Conservation (phyloP, 2,888 invertebrate genomes). For the Ophioninae sp. region DNA sequence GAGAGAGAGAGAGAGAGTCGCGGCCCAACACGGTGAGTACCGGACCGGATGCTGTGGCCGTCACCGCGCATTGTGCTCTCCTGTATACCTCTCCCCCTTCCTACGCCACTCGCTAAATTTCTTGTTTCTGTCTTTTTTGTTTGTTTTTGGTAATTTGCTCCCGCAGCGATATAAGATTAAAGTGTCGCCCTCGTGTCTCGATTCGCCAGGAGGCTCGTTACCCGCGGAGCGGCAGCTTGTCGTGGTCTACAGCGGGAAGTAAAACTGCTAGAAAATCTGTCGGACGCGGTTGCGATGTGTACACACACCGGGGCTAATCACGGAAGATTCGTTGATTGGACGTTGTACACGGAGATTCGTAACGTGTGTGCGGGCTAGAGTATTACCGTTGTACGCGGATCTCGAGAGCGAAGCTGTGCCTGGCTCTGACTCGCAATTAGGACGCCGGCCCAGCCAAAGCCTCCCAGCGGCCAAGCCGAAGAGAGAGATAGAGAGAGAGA, state of each 20-base stretch:
- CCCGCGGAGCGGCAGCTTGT: not conserved
- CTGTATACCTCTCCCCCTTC: conserved; percentile 4
- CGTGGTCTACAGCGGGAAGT: not conserved
- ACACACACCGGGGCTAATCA: conserved; percentile 26
- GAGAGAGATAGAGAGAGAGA: conserved; percentile 31
- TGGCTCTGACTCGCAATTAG: conserved; percentile 61
- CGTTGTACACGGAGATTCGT: conserved; percentile 3
- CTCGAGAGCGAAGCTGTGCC: conserved; percentile 49
- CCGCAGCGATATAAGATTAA: conserved; percentile 48
- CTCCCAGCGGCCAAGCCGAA: conserved; percentile 31
- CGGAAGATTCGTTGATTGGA: conserved; percentile 45
- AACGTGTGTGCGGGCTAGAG: not conserved
- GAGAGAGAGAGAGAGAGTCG: conserved; percentile 19
- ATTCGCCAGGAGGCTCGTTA: conserved; percentile 38
- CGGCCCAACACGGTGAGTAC: conserved; percentile 44
- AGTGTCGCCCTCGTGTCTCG: conserved; percentile 37
- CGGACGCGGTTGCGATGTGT: conserved; percentile 5
- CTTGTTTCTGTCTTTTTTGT: not conserved
- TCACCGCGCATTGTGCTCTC: not conserved
- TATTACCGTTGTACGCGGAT: conserved; percentile 19
- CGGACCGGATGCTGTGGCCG: conserved; percentile 57
- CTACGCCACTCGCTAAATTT: not conserved
- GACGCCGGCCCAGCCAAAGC: conserved; percentile 55
- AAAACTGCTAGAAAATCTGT: conserved; percentile 40
- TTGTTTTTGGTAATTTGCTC: conserved; percentile 28